Base-by-base conservation (phyloP, 2,888 invertebrate species). In the Ormyrus pomaceus region DNA sequence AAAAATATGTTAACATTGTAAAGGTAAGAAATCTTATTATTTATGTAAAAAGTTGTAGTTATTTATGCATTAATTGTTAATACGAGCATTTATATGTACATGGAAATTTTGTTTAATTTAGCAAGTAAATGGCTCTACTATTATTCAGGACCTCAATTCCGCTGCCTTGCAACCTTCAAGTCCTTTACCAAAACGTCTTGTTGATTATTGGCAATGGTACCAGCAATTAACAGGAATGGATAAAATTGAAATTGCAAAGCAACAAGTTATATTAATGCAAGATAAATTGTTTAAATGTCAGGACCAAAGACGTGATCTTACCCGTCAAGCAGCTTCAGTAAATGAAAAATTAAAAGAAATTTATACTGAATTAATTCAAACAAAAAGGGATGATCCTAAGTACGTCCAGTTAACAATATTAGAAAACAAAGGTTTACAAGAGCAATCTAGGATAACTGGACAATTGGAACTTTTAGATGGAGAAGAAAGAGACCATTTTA, bases 191-290 rank as follows among this genome's bases (percentile, higher is more conserved):
- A 83, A 82, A 46, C 84, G 82, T 58, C 77, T 90, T 11, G 78
- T 88, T 2, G 84, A 86, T 77, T 88, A 87, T 86, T 89, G 87
- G 88, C 86, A 86, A 71, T 90, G 90, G 90, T 90, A 90, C 80
- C 88, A 89, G 72, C 85, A 89, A 71, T 80, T 90, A 58, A 87
- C 87, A 7, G 90, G 90, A 5, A 58, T 90, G 8, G 87, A 90
- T 79, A 84, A 83, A 9, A 86, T 90, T 3, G 90, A 90, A 81
- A 5, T 84, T 3, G 84, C 88, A 1, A 89, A 87, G 68, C 85
- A 84, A 6, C 86, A 85, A 45, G 89, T 90, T 3, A 85, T 89
- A 11, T n/a, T 68, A 0, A 84, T 89, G 0, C 90, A 90, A 76
- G 85, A 90, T 58, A 87, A 86, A 61, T 78, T 90, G 5, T 90